Percentiles rank a stretch among this genome's conserved stretches.
Conservation (phyloP, 2,888 invertebrate genomes). For the Torymus aiolomorphi region DNA sequence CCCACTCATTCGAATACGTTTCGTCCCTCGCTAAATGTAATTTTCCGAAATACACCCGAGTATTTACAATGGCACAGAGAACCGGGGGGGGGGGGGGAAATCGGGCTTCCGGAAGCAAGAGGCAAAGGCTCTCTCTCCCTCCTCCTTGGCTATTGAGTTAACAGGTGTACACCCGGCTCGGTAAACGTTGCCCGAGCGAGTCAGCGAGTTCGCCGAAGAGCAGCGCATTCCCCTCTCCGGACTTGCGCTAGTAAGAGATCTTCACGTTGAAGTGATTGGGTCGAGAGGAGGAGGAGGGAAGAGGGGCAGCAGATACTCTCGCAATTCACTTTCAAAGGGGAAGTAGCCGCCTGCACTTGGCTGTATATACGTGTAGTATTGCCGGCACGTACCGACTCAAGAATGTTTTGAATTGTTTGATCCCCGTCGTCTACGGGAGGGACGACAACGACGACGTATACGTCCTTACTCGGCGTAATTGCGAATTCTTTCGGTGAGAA, state of each 20-base stretch:
- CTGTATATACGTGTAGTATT: background rate
- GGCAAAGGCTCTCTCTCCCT: conserved; percentile 12
- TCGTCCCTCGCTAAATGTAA: conserved; percentile 15
- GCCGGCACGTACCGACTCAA: conserved; percentile 28
- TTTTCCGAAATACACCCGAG: conserved; percentile 24
- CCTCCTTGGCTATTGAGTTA: conserved; percentile 46
- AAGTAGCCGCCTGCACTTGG: no score
- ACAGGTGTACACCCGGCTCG: conserved; percentile 40
- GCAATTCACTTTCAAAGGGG: conserved; percentile 42
- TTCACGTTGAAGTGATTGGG: conserved; percentile 56
- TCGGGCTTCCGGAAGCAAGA: conserved; percentile 16
- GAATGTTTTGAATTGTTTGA: conserved; percentile 48
- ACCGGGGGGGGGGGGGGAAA: conserved; percentile 25
- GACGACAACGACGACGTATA: no score
- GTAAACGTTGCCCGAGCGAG: conserved; percentile 42
- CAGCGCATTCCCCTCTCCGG: background rate
- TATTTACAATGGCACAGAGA: conserved; percentile 25
- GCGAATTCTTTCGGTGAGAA: conserved; percentile 13
- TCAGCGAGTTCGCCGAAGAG: conserved; percentile 46
- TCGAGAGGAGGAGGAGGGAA: conserved; percentile 41
- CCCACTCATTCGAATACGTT: background rate
- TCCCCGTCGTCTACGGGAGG: background rate
- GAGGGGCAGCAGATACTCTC: conserved; percentile 33
- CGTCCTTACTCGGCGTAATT: background rate
- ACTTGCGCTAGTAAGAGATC: conserved; percentile 53